These are phyloP conservation scores for Eupithecia tripunctaria DNA, from an alignment of 2,888 invertebrate genomes.

Conservation along the genomic window DNA sequence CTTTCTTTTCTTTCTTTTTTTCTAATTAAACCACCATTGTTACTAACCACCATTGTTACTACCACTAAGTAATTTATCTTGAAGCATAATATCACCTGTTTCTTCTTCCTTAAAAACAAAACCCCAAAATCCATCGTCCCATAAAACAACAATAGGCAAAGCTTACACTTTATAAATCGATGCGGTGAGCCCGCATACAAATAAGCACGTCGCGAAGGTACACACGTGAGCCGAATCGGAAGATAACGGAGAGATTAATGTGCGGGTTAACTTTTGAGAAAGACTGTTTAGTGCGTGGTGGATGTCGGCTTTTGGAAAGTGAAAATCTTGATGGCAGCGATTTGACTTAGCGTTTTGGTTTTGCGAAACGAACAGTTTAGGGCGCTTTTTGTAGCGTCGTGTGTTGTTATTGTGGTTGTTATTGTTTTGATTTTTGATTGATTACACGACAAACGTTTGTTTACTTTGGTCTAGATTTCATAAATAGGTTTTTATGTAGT, in stretches of 20 bases:
- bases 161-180: conserved; percentile 59
- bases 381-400: background rate
- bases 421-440: background rate
- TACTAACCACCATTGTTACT: too few species aligned
- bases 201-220: conserved; percentile 54
- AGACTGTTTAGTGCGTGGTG: conserved; percentile 10
- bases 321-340: background rate
- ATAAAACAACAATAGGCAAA: conserved; percentile 45
- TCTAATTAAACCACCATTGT: too few species aligned
- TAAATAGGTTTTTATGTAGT: too few species aligned
- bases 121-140: conserved; percentile 19
- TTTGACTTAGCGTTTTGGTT: background rate
- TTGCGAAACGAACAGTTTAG: background rate
- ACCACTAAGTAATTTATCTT: too few species aligned
- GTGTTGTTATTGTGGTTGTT: background rate
- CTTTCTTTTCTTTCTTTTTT: too few species aligned
- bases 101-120: background rate
- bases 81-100: background rate
- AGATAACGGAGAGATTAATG: conserved; percentile 48
- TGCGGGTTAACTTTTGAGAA: conserved; percentile 43
- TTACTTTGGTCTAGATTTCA: too few species aligned
- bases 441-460: background rate
- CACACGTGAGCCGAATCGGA: conserved; percentile 59
- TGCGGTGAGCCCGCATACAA: conserved; percentile 58
- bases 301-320: conserved; percentile 1